Conservation (phyloP, 2,113 vertebrate species). For the Pantherophis guttatus region DNA sequence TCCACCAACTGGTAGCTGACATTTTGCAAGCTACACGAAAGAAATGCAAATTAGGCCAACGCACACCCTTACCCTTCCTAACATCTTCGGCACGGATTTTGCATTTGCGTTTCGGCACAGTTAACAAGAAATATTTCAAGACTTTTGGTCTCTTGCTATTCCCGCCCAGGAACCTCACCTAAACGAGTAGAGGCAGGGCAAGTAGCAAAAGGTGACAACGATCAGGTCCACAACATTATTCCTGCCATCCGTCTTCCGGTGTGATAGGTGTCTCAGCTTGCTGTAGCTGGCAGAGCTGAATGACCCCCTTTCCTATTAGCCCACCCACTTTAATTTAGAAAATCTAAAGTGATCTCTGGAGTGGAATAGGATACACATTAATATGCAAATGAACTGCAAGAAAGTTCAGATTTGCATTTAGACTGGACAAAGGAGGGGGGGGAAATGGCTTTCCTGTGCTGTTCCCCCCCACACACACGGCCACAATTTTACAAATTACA, state of each 20-base stretch:
- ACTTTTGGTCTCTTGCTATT: slow-evolving; percentile 48
- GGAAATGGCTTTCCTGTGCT: slow-evolving; percentile 64
- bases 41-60: slow-evolving; percentile 78
- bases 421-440: slow-evolving; percentile 69
- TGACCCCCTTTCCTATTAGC: slow-evolving; percentile 56
- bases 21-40: slow-evolving; percentile 74
- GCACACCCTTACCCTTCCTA: slow-evolving; percentile 74
- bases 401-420: slow-evolving; percentile 79
- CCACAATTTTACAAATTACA: slow-evolving; percentile 68
- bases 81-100: slow-evolving; percentile 49
- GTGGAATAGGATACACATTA: slow-evolving; percentile 69
- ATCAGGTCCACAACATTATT: slow-evolving; percentile 31
- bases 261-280: slow-evolving; percentile 29
- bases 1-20: slow-evolving; percentile 80
- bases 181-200: neutral
- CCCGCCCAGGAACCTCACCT: slow-evolving; percentile 5
- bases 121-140: slow-evolving; percentile 45
- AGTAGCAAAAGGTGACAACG: slow-evolving; percentile 22
- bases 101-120: slow-evolving; percentile 50
- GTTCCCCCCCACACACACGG: slow-evolving; percentile 49
- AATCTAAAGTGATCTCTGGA: slow-evolving; percentile 72
- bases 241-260: slow-evolving; percentile 15
- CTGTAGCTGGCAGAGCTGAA: slow-evolving; percentile 44
- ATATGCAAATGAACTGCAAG: slow-evolving; percentile 72
- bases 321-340: slow-evolving; percentile 68